These are phyloP conservation scores for Lagopus muta DNA, from an alignment of 2,113 vertebrate genomes.

Conservation along the genomic window DNA sequence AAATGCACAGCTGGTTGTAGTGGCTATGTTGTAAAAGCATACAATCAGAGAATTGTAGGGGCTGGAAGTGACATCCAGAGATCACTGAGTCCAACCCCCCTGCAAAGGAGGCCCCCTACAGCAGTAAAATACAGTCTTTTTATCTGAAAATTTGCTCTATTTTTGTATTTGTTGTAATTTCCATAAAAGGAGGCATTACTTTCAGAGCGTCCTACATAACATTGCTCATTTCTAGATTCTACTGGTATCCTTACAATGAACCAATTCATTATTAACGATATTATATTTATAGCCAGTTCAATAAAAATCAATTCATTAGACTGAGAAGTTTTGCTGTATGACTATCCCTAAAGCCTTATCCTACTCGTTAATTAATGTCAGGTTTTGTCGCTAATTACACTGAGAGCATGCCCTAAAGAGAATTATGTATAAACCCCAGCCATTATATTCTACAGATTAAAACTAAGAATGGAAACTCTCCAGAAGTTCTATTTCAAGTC, in stretches of 20 bases:
- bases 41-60: too few relatives aligned
- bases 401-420: not conserved
- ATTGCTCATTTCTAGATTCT: slow-evolving; percentile 9
- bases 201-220: not conserved
- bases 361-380: slow-evolving; percentile 42
- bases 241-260: not conserved
- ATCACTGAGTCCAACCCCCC: too few relatives aligned
- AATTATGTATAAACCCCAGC: not conserved
- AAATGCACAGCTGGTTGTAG: not conserved
- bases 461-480: not conserved
- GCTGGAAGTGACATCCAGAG: too few relatives aligned
- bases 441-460: not conserved
- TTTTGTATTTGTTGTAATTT: not conserved
- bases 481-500: slow-evolving; percentile 19
- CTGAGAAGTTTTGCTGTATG: not conserved
- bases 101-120: too few relatives aligned
- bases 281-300: slow-evolving; percentile 51
- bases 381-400: slow-evolving; percentile 50
- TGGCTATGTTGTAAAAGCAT: not conserved
- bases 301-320: slow-evolving; percentile 49
- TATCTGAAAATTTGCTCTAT: not conserved
- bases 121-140: too few relatives aligned
- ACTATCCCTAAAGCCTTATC: not conserved
- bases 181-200: not conserved
- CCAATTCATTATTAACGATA: slow-evolving; percentile 30